Percentiles rank a stretch among this genome's conserved stretches.
phyloP scores from a whole-genome alignment of 2,797 vertebrate species.

The Centroberyx gerrardi region DNA sequence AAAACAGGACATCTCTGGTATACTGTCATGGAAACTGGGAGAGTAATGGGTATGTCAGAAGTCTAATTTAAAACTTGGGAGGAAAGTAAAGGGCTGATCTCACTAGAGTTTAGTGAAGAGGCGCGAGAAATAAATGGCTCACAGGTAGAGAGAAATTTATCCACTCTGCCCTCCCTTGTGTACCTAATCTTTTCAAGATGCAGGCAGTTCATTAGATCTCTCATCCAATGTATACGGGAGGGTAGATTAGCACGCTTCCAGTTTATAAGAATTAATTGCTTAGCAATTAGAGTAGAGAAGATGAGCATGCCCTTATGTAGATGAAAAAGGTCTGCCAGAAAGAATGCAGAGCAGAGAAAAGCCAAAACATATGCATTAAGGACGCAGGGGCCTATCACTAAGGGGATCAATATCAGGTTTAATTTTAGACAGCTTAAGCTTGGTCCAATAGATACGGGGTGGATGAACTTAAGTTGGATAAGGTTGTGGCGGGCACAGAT shows the following conservation, averaged over 20 bases:
- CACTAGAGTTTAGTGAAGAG: slow-evolving; percentile 8
- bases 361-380: neutral
- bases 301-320: slow-evolving; percentile 32
- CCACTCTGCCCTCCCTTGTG: slow-evolving; percentile 47
- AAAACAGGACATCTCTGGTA: neutral
- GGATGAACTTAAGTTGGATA: slow-evolving; percentile 21
- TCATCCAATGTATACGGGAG: slow-evolving; percentile 37
- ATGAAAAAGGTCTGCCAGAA: slow-evolving; percentile 11
- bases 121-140: slow-evolving; percentile 59
- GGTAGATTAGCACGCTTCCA: slow-evolving; percentile 46
- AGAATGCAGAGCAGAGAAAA: slow-evolving; percentile 17
- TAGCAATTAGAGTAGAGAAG: slow-evolving; percentile 46
- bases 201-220: slow-evolving; percentile 52
- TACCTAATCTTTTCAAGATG: slow-evolving; percentile 62
- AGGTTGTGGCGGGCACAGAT: neutral
- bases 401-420: slow-evolving; percentile 15
- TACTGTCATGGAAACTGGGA: too few species aligned
- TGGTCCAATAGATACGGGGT: neutral
- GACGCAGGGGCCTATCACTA: slow-evolving; percentile 13
- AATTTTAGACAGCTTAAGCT: slow-evolving; percentile 20
- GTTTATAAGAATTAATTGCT: slow-evolving; percentile 28
- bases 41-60: neutral
- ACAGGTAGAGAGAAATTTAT: slow-evolving; percentile 51
- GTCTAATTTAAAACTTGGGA: slow-evolving; percentile 7
- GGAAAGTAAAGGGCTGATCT: slow-evolving; percentile 49